Evolutionary conservation across 2,797 vertebrate genomes (phyloP).

Genomic region (Spatula clypeata): DNA sequence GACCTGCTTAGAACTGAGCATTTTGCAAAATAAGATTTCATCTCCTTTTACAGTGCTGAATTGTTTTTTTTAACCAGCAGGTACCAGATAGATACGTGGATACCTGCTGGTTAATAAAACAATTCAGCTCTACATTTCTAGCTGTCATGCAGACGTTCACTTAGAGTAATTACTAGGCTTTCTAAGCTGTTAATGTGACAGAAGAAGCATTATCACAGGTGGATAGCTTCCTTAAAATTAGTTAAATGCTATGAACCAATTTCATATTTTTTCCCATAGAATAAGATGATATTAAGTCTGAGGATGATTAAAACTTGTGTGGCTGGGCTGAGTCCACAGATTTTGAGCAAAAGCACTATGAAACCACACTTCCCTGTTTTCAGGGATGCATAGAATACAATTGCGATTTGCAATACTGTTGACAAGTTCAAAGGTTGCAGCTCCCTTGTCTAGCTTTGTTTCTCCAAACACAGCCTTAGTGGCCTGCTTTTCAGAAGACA

Average conservation of each 20-base stretch:
- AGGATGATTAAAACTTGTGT: neutral
- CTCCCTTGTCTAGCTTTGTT: neutral
- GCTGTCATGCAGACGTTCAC: conserved; percentile 17
- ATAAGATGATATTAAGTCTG: neutral
- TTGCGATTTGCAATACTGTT: neutral
- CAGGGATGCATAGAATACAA: neutral
- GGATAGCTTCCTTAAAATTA: conserved; percentile 34
- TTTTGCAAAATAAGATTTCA: conserved; percentile 28
- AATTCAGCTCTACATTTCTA: conserved; percentile 50
- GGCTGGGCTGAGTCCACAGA: neutral
- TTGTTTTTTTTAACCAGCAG: neutral
- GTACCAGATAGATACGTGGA: neutral
- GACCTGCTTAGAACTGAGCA: neutral
- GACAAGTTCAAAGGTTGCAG: neutral
- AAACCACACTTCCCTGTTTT: neutral
- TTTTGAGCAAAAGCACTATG: neutral
- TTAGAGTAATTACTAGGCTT: conserved; percentile 38
- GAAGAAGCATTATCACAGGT: neutral
- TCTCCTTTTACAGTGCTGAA: neutral
- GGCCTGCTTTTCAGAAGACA: neutral
- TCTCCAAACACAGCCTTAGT: neutral
- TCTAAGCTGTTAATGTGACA: conserved; percentile 4
- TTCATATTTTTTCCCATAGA: conserved; percentile 32
- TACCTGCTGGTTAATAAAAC: conserved; percentile 15
- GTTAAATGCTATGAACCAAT: conserved; percentile 32